Conservation (phyloP, 1,140 invertebrate species). For the Macrobrachium rosenbergii region DNA sequence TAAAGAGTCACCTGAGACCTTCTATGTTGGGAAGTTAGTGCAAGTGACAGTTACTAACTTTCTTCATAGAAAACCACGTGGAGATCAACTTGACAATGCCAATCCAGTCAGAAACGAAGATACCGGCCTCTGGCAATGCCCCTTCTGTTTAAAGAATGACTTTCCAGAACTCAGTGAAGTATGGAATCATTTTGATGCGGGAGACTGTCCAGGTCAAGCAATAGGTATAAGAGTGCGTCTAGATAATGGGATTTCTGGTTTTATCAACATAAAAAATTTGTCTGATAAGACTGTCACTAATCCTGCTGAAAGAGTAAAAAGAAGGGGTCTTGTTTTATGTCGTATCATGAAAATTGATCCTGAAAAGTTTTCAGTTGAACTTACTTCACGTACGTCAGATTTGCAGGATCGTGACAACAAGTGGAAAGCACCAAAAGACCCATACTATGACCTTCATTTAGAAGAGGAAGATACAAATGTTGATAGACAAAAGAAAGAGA, state of each 20-base stretch:
- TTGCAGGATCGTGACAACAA: slow-evolving; percentile 90
- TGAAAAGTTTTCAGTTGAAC: slow-evolving; percentile 93
- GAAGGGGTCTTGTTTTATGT: slow-evolving; percentile 91
- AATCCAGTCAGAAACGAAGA: slow-evolving; percentile 92
- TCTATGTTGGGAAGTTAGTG: slow-evolving; percentile 92
- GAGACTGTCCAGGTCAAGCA: slow-evolving; percentile 94
- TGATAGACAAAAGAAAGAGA: slow-evolving; percentile 85
- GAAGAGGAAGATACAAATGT: slow-evolving; percentile 85
- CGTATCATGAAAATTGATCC: slow-evolving; percentile 97
- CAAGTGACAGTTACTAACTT: slow-evolving; percentile 82
- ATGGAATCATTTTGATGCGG: slow-evolving; percentile 98
- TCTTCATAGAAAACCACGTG: slow-evolving; percentile 88
- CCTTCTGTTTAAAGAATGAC: slow-evolving; percentile 95
- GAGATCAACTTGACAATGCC: slow-evolving; percentile 93
- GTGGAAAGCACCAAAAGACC: slow-evolving; percentile 90
- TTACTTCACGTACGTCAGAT: slow-evolving; percentile 94
- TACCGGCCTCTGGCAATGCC: slow-evolving; percentile 96
- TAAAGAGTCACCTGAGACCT: slow-evolving; percentile 96
- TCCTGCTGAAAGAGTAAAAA: slow-evolving; percentile 90
- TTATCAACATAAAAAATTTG: slow-evolving; percentile 95
- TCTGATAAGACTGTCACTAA: slow-evolving; percentile 95
- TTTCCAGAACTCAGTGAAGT: slow-evolving; percentile 95
- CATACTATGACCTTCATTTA: slow-evolving; percentile 90
- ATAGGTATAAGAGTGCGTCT: slow-evolving; percentile 90
- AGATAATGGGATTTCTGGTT: slow-evolving; percentile 95